These are phyloP conservation scores for Cecropterus lyciades DNA, from an alignment of 1,140 invertebrate genomes.

Conservation along the genomic window DNA sequence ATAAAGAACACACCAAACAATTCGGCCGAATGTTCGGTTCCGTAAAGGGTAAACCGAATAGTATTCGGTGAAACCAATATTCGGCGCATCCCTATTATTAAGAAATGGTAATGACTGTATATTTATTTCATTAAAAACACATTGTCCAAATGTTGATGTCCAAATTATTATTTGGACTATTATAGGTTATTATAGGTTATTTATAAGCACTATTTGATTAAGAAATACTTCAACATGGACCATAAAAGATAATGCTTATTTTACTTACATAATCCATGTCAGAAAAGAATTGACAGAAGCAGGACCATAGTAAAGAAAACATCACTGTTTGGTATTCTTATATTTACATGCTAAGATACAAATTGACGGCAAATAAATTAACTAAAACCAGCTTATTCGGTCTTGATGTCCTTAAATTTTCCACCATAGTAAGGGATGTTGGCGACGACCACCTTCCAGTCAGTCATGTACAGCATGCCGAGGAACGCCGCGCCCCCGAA, in stretches of 20 bases:
- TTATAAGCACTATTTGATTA: too few relatives aligned
- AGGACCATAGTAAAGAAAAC: conserved; percentile 15
- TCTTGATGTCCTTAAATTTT: conserved; percentile 86
- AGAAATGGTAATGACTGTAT: too few relatives aligned
- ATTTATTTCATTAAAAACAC: too few relatives aligned
- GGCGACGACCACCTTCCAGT: conserved; percentile 90
- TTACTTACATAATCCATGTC: conserved; percentile 36
- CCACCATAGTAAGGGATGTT: conserved; percentile 90
- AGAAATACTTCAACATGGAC: too few relatives aligned
- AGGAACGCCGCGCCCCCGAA: conserved; percentile 87
- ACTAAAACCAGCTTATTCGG: conserved; percentile 33
- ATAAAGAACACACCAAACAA: too few relatives aligned
- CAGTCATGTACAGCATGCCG: conserved; percentile 88
- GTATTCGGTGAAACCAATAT: too few relatives aligned
- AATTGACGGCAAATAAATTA: conserved; percentile 39
- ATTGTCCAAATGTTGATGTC: too few relatives aligned
- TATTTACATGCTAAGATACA: conserved; percentile 44
- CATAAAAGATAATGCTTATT: conserved; percentile 14
- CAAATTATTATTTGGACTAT: too few relatives aligned
- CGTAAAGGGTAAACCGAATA: too few relatives aligned
- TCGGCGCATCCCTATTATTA: too few relatives aligned
- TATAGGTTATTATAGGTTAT: too few relatives aligned
- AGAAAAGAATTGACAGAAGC: conserved; percentile 18
- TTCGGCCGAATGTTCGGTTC: too few relatives aligned
- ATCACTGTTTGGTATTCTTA: conserved; percentile 26